Evolutionary conservation across 2,888 invertebrate genomes (phyloP).

Genomic region (Napeogenes sylphis): DNA sequence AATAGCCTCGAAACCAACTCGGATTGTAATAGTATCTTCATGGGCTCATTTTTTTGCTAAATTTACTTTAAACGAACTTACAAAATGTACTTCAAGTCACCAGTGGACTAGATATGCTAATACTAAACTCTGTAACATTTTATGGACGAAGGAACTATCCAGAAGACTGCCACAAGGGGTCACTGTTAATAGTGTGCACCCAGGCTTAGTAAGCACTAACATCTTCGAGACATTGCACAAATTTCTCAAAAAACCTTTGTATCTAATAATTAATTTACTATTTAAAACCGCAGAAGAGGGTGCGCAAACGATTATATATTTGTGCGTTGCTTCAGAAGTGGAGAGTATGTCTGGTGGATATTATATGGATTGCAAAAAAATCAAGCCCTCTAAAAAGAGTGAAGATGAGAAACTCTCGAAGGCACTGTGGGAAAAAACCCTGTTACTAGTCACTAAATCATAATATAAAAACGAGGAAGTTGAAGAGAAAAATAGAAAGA

Average conservation of each 20-base stretch:
- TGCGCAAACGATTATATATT: conserved; percentile 85
- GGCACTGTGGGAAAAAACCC: conserved; percentile 83
- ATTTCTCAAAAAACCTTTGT: conserved; percentile 61
- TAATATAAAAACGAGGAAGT: background rate
- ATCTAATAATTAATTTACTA: conserved; percentile 75
- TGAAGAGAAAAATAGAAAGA: too few species aligned
- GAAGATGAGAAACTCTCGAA: conserved; percentile 82
- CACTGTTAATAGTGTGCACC: conserved; percentile 88
- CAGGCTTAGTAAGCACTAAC: conserved; percentile 87
- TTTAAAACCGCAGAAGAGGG: conserved; percentile 86
- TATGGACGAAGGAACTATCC: conserved; percentile 63
- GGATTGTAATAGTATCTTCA: conserved; percentile 68
- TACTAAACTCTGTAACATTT: conserved; percentile 61
- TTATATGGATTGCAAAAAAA: conserved; percentile 84
- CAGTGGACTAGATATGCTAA: conserved; percentile 50
- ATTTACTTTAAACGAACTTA: conserved; percentile 57
- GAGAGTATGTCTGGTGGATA: conserved; percentile 84
- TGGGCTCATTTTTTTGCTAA: conserved; percentile 58
- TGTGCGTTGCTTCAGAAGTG: conserved; percentile 85
- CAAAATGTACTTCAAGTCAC: conserved; percentile 12
- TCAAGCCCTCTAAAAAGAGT: conserved; percentile 70
- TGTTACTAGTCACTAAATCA: conserved; percentile 23
- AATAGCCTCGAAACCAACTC: conserved; percentile 55
- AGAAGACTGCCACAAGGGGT: conserved; percentile 73
- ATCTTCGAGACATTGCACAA: conserved; percentile 82